Conservation (phyloP, 2,888 invertebrate species). For the Acanthosoma haemorrhoidale region DNA sequence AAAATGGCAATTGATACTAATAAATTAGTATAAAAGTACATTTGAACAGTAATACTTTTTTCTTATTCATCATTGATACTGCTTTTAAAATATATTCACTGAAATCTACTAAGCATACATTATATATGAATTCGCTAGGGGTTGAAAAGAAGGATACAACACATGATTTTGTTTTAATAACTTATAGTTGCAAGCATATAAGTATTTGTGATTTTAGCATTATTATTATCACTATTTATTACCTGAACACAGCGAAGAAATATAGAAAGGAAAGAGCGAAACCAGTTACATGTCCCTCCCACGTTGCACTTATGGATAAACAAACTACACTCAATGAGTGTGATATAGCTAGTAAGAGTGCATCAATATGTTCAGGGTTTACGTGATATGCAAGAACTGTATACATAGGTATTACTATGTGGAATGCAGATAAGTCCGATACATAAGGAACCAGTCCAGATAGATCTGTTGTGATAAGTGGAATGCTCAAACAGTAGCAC, state of each 20-base stretch:
- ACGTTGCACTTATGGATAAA: not conserved
- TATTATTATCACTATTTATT: too few relatives aligned
- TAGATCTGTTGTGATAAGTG: not conserved
- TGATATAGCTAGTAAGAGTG: not conserved
- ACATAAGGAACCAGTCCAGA: not conserved
- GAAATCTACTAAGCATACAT: too few relatives aligned
- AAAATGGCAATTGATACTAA: too few relatives aligned
- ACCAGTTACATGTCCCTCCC: not conserved
- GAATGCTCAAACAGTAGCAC: not conserved
- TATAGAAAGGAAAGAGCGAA: not conserved
- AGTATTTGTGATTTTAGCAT: too few relatives aligned
- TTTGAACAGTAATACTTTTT: too few relatives aligned
- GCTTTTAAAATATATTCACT: too few relatives aligned
- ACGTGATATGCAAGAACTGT: not conserved
- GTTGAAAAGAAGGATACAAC: too few relatives aligned
- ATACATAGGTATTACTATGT: not conserved
- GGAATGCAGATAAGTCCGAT: not conserved
- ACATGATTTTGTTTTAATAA: too few relatives aligned
- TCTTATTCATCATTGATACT: too few relatives aligned
- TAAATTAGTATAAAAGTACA: too few relatives aligned
- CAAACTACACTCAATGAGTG: not conserved
- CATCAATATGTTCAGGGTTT: not conserved
- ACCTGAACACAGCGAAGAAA: slow-evolving; percentile 1
- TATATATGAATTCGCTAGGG: too few relatives aligned
- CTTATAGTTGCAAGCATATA: too few relatives aligned